Evolutionary conservation across 2,113 vertebrate species (phyloP), one percentile per base, ranked within the genome.

Genomic region (Salminus brasiliensis): DNA sequence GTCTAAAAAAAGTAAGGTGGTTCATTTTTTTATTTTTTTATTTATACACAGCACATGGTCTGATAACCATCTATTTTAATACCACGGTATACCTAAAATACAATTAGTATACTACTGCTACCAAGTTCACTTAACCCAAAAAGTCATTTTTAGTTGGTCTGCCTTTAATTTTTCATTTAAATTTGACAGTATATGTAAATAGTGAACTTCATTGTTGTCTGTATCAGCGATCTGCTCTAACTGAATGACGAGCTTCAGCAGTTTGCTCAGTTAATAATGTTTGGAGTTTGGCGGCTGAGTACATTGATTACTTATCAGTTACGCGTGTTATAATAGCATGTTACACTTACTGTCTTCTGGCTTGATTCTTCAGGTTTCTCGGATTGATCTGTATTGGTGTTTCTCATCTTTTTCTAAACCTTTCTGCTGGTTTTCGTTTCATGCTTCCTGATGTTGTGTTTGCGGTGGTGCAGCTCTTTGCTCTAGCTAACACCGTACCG

Each of bases 401-500:
- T 53, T 32, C 12, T 36, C 18, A 66, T 18, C 5, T 59, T 39
- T 30, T 57, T 30, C 49, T 70, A 18, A 39, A 45, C 34, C 32
- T 69, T 7, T 78, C 9, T 72, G 52, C 74, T 78, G 57, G 45
- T 74, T 78, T 81, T 71, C 57, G 66, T 81, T 83, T 60, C 81
- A 83, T 53, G 84, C 78, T 90, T 89, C 83, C 71, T 68, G 84
- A 68, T 67, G 52, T 34, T 87, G 89, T 88, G 78, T 69, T 49
- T 65, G 25, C 52, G 84, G 72, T 12, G 84, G 70, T 60, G 36
- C 93, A 99, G 97, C 96, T 96, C 85, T 95, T 93, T 87, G 94
- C 96, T 84, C 34, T 97, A 95, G 94, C 92, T 55, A 96, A 96
- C 90, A 95, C 94, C 34, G 89, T 99, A 85, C 97, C 97, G 0